A percentile compares a stretch with the other conserved stretches of the same genome.
Evolutionary conservation across 2,113 vertebrate species (phyloP).

Genomic region (Indri indri): DNA sequence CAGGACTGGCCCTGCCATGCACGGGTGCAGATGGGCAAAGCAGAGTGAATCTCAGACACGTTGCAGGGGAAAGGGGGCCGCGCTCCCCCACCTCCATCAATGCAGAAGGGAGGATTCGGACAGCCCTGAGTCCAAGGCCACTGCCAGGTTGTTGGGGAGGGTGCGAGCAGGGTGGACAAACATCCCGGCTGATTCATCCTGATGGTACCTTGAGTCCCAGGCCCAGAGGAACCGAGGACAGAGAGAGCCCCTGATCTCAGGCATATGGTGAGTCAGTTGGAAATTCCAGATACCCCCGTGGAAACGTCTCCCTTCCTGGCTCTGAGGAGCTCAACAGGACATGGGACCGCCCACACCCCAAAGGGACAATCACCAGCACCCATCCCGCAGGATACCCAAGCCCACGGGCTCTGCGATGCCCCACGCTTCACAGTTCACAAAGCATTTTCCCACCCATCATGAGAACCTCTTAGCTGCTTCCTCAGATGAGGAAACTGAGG

Average conservation of each 20-base stretch:
- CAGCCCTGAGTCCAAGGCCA: neutral
- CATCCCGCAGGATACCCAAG: accelerated
- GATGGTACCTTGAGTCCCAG: neutral
- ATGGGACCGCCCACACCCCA: neutral
- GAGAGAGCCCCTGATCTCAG: neutral
- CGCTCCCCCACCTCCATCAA: too few species aligned
- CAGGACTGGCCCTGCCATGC: accelerated
- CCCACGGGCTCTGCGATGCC: neutral
- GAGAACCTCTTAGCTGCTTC: neutral
- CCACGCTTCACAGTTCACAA: neutral
- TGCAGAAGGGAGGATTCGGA: neutral
- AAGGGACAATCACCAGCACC: neutral
- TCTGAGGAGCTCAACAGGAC: neutral
- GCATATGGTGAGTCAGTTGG: neutral
- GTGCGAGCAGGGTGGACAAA: neutral
- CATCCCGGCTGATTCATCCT: neutral
- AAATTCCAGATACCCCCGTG: neutral
- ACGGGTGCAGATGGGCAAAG: neutral
- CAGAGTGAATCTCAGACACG: neutral
- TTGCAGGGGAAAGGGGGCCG: neutral
- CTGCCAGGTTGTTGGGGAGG: neutral
- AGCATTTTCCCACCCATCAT: neutral
- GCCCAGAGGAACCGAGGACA: neutral
- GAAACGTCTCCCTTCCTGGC: neutral
- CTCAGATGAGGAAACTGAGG: neutral